Base-by-base conservation (phyloP, 2,797 vertebrate genomes). In the Aplochiton taeniatus region DNA sequence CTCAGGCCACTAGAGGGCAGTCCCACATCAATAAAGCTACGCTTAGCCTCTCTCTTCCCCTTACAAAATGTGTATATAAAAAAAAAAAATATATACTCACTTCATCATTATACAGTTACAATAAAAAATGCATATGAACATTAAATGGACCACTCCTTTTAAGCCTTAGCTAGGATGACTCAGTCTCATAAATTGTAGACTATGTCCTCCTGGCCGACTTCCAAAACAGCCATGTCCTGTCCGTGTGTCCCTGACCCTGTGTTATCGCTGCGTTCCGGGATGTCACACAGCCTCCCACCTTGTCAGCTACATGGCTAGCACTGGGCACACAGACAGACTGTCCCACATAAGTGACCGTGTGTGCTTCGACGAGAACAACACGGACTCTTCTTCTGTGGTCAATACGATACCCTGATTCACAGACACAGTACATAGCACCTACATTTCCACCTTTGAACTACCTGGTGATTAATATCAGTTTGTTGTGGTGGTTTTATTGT, bases 1-100 rank as follows among this genome's bases (percentile, higher is more conserved):
- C 69, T 46, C 12, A 9, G 8, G 51, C 19, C 84, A 83, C 80
- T 76, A 86, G 87, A 73, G 74, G 84, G 83, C 64, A 0, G 14
- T 54, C 0, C 8, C 0, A 19, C 43, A 55, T 54, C 60, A 70
- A 13, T 53, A 72, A 68, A 61, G 4, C 5, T 13, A 45, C 48
- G 45, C 10, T 48, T 10, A 16, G 12, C 31, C 31, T 31, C 31
- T 31, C 31, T 31, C 6, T n/a, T n/a, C n/a, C n/a, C n/a, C 31
- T 31, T 6, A 31, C 31, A 56, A 14, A 14, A 11, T 0, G 53
- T 4, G 18, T 11, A 9, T 58, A 42, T 11, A 14, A 11, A 18
- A 10, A 44, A 16, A 4, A 45, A 57, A 13, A 42, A 57, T 14
- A 13, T 47, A 43, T 42, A 57, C n/a, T 13, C 42, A 31, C 19